phyloP scores from a whole-genome alignment of 64 coral and sea anemone genomes.

The Montipora cactus region DNA sequence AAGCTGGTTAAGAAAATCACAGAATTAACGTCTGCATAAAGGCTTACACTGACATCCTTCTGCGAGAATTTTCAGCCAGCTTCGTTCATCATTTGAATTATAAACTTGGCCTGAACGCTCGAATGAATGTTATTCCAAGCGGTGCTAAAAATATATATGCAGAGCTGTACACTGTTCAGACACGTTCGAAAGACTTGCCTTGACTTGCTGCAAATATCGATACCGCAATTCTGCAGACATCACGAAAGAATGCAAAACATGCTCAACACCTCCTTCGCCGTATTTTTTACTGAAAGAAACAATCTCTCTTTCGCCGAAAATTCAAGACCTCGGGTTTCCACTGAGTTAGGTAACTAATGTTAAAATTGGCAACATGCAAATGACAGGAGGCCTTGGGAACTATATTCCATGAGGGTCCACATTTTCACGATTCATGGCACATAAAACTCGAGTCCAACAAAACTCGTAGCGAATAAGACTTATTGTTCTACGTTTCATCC shows the following conservation, averaged over 20 bases:
- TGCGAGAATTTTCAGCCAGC: background rate
- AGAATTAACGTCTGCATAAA: background rate
- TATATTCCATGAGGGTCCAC: too few relatives aligned
- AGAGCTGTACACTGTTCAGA: background rate
- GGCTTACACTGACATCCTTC: constrained; percentile 7
- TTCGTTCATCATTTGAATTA: background rate
- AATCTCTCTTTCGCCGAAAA: background rate
- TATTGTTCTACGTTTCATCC: constrained; percentile 8
- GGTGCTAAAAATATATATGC: background rate
- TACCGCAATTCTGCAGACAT: constrained; percentile 5
- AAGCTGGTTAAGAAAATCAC: background rate
- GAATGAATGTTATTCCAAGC: background rate
- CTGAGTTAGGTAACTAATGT: background rate
- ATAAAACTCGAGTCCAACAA: background rate
- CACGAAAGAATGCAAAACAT: constrained; percentile 4
- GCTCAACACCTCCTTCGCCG: background rate
- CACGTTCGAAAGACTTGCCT: constrained; percentile 13
- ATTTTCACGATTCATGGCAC: too few relatives aligned
- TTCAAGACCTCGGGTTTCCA: background rate
- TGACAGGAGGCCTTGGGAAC: constrained; percentile 1
- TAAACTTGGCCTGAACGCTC: background rate
- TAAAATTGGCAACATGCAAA: constrained; percentile 7
- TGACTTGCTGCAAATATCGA: constrained; percentile 16
- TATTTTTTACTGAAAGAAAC: background rate
- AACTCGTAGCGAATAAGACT: background rate